These are phyloP conservation scores for Heterodera schachtii DNA, from an alignment of 1,140 invertebrate species.

Conservation along the genomic window DNA sequence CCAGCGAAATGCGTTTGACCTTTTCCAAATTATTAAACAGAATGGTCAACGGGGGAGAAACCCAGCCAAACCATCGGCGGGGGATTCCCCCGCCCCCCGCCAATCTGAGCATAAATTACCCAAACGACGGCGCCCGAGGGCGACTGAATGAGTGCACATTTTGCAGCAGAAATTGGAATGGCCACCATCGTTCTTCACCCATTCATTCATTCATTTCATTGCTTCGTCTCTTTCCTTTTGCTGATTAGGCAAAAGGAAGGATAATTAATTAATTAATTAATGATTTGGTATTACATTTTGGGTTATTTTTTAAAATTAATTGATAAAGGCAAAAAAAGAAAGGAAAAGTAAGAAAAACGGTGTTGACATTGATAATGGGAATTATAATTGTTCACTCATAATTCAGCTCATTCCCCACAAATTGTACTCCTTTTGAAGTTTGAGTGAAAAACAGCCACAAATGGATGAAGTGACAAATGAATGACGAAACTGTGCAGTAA, in stretches of 20 bases:
- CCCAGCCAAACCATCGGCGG: background rate
- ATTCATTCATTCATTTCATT: too few species aligned
- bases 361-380: too few species aligned
- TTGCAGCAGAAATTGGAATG: background rate
- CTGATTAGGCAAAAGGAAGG: background rate
- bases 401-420: too few species aligned
- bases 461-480: background rate
- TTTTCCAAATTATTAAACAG: conserved; percentile 12
- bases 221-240: too few species aligned
- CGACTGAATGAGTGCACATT: background rate
- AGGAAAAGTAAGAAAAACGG: background rate
- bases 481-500: background rate
- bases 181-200: too few species aligned
- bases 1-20: background rate
- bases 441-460: too few species aligned
- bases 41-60: background rate
- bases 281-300: too few species aligned
- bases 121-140: background rate
- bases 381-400: too few species aligned
- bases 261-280: background rate
- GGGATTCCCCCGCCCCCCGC: too few species aligned
- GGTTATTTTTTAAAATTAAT: background rate
- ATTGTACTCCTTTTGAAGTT: too few species aligned
- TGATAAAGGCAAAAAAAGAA: background rate
- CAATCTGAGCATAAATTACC: background rate